These are phyloP conservation scores for Automeris io DNA, from an alignment of 2,888 invertebrate genomes.

Conservation along the genomic window DNA sequence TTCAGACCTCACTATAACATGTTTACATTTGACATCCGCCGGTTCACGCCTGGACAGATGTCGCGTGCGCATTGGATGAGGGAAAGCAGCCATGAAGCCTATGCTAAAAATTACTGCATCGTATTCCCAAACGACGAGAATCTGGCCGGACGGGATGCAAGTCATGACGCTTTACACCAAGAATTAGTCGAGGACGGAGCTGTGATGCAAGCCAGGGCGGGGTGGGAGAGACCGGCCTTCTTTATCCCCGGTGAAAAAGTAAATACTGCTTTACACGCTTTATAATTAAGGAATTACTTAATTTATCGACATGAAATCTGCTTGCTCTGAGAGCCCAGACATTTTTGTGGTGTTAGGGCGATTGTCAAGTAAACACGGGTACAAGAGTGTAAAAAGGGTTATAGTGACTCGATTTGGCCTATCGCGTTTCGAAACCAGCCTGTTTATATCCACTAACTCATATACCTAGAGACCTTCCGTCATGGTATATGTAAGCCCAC, in stretches of 20 bases:
- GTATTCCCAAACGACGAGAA: constrained; percentile 91
- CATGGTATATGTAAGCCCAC: too few species aligned
- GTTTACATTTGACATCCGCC: constrained; percentile 90
- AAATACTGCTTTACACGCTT: too few species aligned
- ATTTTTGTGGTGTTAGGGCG: too few species aligned
- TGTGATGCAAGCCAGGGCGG: constrained; percentile 91
- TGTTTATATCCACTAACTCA: too few species aligned
- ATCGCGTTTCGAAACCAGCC: too few species aligned
- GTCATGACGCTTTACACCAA: constrained; percentile 71
- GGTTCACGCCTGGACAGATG: constrained; percentile 86
- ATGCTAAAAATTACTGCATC: constrained; percentile 86
- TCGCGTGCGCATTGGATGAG: constrained; percentile 84
- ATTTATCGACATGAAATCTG: too few species aligned
- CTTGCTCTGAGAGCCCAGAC: too few species aligned
- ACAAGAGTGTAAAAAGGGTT: too few species aligned
- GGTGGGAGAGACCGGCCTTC: constrained; percentile 94
- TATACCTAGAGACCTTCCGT: too few species aligned
- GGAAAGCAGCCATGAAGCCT: constrained; percentile 93
- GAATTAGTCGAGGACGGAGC: constrained; percentile 85
- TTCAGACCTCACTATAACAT: constrained; percentile 87
- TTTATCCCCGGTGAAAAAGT: constrained; percentile 75
- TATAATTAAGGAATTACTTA: too few species aligned
- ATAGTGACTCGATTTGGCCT: too few species aligned
- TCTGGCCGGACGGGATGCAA: constrained; percentile 83
- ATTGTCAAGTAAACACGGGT: too few species aligned